A percentile compares a stretch with the other conserved stretches of the same genome.
Evolutionary conservation across 2,113 vertebrate species (phyloP).

Genomic region (Raja brachyura): DNA sequence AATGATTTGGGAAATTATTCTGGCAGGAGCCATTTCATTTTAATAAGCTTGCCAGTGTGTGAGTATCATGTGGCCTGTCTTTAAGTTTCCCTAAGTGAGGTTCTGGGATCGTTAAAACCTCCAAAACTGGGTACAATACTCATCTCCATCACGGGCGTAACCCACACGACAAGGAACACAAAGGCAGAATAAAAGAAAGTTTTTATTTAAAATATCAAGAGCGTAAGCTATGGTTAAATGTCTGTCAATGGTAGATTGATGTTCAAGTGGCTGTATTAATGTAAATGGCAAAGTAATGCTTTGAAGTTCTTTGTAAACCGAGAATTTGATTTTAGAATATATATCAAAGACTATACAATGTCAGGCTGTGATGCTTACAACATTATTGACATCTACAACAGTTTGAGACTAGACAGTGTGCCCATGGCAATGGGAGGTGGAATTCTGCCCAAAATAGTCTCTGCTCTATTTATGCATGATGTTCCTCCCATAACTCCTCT

Average conservation of each 20-base stretch:
- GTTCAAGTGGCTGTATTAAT: not conserved
- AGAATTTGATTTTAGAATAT: not conserved
- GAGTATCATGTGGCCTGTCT: not conserved
- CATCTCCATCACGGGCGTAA: not conserved
- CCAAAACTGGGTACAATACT: not conserved
- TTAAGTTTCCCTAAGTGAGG: not conserved
- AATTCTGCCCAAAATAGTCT: too few relatives aligned
- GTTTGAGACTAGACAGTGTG: not conserved
- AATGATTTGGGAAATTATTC: constrained; percentile 26
- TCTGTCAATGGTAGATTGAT: not conserved
- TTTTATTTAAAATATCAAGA: not conserved
- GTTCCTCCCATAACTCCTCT: not conserved
- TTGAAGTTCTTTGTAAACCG: not conserved
- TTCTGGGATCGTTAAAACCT: not conserved
- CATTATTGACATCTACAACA: too few relatives aligned
- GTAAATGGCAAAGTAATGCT: not conserved
- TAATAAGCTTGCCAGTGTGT: constrained; percentile 15
- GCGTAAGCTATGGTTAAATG: not conserved
- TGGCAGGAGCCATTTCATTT: constrained; percentile 26
- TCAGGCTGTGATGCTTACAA: not conserved
- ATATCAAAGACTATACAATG: not conserved
- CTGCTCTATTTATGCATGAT: not conserved
- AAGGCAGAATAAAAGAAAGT: not conserved
- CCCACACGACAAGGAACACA: not conserved
- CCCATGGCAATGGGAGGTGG: too few relatives aligned